Conservation (phyloP, 2,888 invertebrate species). For the Argyresthia goedartella region DNA sequence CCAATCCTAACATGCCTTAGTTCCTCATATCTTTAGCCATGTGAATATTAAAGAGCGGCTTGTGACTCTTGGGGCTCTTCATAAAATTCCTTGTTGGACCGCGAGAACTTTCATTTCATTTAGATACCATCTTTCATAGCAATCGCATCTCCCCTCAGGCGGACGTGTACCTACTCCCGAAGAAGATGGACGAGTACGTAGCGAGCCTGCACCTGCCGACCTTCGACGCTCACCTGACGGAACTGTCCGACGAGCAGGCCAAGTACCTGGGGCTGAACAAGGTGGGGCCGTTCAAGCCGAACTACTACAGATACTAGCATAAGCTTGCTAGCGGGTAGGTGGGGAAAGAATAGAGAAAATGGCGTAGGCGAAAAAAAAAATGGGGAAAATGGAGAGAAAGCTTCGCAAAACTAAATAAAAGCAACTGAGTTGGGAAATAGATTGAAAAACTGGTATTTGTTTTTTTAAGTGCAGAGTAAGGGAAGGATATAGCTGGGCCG, state of each 20-base stretch:
- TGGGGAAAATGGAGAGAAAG: neutral
- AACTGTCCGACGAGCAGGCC: constrained; percentile 95
- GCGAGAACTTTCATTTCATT: no score
- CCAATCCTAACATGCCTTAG: no score
- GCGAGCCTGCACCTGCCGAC: constrained; percentile 96
- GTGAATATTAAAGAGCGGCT: no score
- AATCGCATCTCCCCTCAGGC: no score
- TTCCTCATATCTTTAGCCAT: no score
- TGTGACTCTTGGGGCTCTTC: no score
- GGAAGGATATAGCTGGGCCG: no score
- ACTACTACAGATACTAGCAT: constrained; percentile 90
- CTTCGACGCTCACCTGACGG: constrained; percentile 97
- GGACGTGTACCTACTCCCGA: constrained; percentile 97
- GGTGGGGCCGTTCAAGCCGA: constrained; percentile 98
- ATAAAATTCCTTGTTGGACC: no score
- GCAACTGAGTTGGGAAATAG: no score
- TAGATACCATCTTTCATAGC: no score
- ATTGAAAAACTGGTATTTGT: neutral
- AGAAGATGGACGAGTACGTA: constrained; percentile 99
- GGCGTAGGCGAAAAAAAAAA: neutral
- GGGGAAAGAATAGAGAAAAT: neutral
- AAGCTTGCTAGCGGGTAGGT: neutral
- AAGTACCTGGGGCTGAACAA: constrained; percentile 98
- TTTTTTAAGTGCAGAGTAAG: neutral
- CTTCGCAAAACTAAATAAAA: no score